Percentiles rank a stretch among this genome's conserved stretches.
Conservation (phyloP, 2,888 invertebrate genomes). For the Drosophila demipolita region DNA sequence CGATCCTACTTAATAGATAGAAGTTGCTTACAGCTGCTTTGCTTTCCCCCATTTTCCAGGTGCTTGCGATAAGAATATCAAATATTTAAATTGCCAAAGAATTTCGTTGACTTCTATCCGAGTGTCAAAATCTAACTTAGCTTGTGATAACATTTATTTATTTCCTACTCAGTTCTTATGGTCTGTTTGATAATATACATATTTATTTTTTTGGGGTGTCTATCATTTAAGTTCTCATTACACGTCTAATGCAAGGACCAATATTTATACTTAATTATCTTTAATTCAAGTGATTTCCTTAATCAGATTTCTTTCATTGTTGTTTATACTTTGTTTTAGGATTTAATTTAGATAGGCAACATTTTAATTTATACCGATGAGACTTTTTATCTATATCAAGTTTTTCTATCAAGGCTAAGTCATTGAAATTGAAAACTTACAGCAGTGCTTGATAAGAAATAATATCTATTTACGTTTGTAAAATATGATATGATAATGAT, state of each 20-base stretch:
- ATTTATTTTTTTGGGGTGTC: constrained; percentile 1
- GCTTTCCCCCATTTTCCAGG: constrained; percentile 14
- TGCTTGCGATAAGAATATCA: constrained; percentile 35
- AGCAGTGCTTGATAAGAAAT: constrained; percentile 26
- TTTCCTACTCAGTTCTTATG: constrained; percentile 9
- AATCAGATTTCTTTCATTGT: constrained; percentile 13
- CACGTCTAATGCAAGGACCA: constrained; percentile 5
- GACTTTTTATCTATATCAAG: constrained; percentile 20
- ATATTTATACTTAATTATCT: constrained; percentile 39
- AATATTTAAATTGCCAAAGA: constrained; percentile 27
- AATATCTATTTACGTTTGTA: constrained; percentile 30
- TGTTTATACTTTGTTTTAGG: not conserved
- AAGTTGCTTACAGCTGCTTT: constrained; percentile 51
- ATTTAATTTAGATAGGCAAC: constrained; percentile 32
- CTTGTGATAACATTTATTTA: constrained; percentile 24
- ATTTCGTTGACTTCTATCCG: constrained; percentile 10
- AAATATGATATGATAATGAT: constrained; percentile 12
- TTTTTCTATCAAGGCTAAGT: constrained; percentile 27
- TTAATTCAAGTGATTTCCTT: constrained; percentile 19
- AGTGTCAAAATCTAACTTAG: constrained; percentile 8
- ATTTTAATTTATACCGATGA: constrained; percentile 10
- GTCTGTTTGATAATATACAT: constrained; percentile 3
- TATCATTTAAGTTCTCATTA: constrained; percentile 24
- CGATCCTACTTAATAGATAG: constrained; percentile 43
- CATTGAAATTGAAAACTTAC: constrained; percentile 8